phyloP scores from a whole-genome alignment of 2,113 vertebrate species.

The Dasyurus viverrinus region DNA sequence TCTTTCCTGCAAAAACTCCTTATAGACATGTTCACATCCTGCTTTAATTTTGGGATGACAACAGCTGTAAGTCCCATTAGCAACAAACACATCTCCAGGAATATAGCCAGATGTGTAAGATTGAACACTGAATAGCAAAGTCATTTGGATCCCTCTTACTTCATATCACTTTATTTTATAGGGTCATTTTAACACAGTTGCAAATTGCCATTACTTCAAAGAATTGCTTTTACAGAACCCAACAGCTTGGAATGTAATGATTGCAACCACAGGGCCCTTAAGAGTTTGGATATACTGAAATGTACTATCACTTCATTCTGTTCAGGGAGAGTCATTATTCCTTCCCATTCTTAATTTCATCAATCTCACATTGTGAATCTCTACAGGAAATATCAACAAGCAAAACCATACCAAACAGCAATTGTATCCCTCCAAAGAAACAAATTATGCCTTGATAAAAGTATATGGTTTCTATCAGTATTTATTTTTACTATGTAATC shows the following conservation, averaged over 20 bases:
- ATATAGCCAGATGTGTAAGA: rapidly evolving
- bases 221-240: background rate
- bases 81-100: background rate
- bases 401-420: background rate
- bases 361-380: background rate
- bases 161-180: rapidly evolving
- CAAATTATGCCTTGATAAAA: background rate
- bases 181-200: background rate
- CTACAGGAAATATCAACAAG: background rate
- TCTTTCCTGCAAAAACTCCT: background rate
- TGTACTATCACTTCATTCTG: background rate
- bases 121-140: slow-evolving; percentile 1
- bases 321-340: background rate
- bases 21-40: background rate
- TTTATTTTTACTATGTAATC: background rate
- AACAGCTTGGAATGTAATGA: background rate
- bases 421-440: background rate
- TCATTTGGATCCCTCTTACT: rapidly evolving
- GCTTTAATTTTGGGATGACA: background rate
- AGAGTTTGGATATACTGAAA: background rate
- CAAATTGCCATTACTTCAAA: background rate
- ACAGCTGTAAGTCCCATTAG: rapidly evolving
- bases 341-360: background rate
- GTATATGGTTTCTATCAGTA: background rate
- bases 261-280: background rate